These are phyloP conservation scores for Myotis planiceps DNA, from an alignment of 2,797 vertebrate genomes.

Conservation along the genomic window DNA sequence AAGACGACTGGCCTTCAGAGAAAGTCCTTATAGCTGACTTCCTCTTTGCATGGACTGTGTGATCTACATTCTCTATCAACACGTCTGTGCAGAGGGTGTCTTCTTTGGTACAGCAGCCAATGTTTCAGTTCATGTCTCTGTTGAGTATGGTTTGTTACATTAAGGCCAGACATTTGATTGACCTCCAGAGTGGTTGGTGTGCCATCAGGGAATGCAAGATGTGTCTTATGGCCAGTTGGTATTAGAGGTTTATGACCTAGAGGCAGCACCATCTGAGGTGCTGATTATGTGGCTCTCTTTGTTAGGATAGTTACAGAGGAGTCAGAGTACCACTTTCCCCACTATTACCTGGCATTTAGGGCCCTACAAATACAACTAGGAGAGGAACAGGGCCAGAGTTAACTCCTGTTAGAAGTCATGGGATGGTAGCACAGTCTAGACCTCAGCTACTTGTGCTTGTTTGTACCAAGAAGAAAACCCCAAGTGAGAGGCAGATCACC, in stretches of 20 bases:
- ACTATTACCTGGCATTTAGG: conserved; percentile 69
- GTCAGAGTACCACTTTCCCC: conserved; percentile 66
- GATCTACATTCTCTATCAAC: conserved; percentile 71
- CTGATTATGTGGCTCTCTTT: conserved; percentile 43
- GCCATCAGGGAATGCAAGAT: conserved; percentile 40
- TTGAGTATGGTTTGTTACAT: conserved; percentile 72
- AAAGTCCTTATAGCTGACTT: conserved; percentile 72
- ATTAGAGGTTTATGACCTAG: conserved; percentile 48
- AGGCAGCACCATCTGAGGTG: conserved; percentile 43
- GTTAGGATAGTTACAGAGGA: conserved; percentile 52
- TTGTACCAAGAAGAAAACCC: conserved; percentile 79
- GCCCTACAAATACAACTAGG: conserved; percentile 29
- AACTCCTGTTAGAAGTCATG: conserved; percentile 75
- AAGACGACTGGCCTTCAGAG: conserved; percentile 72
- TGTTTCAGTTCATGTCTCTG: conserved; percentile 73
- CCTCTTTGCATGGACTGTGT: conserved; percentile 63
- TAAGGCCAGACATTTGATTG: conserved; percentile 66
- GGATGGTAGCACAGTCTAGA: conserved; percentile 76
- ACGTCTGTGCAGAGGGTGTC: conserved; percentile 78
- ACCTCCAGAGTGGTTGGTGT: conserved; percentile 68
- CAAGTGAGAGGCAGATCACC: conserved; percentile 60
- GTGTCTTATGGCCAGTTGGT: conserved; percentile 54
- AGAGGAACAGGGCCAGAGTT: conserved; percentile 67
- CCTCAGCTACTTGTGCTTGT: conserved; percentile 73
- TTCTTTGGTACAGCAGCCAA: conserved; percentile 74